Conservation (phyloP, 1,140 invertebrate species). For the Lordiphosa stackelbergi region DNA sequence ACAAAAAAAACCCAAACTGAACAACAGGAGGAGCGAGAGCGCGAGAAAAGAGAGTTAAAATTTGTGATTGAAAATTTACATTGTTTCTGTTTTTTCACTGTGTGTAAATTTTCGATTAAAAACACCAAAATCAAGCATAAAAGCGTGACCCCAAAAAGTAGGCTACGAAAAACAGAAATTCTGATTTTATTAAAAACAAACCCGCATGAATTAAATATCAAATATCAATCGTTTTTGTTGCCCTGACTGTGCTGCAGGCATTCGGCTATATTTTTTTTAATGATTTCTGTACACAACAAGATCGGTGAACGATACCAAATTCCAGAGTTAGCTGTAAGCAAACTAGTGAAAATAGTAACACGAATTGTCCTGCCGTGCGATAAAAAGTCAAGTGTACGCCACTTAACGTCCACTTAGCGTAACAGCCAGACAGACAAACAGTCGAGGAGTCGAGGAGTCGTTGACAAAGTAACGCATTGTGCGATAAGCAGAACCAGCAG, state of each 20-base stretch:
- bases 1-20: constrained; percentile 24
- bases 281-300: constrained; percentile 34
- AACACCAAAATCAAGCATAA: constrained; percentile 17
- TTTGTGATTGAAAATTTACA: constrained; percentile 73
- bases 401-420: constrained; percentile 38
- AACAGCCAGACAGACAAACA: constrained; percentile 6
- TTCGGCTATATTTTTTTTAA: constrained; percentile 48
- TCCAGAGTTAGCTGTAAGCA: constrained; percentile 1
- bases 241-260: neutral
- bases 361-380: constrained; percentile 36
- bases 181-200: neutral
- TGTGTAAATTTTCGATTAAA: constrained; percentile 71
- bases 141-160: neutral
- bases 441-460: constrained; percentile 18
- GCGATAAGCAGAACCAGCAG: constrained; percentile 34
- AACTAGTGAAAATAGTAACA: constrained; percentile 27
- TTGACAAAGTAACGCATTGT: constrained; percentile 72
- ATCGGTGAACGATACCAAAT: constrained; percentile 12
- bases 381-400: constrained; percentile 49
- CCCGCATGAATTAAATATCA: constrained; percentile 14
- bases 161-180: neutral
- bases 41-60: constrained; percentile 45
- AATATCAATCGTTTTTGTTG: constrained; percentile 28
- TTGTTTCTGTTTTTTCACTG: constrained; percentile 50
- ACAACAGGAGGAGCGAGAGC: constrained; percentile 5